Percentiles rank a stretch among this genome's conserved stretches.
Evolutionary conservation across 2,888 invertebrate genomes (phyloP).

Genomic region (Serripes groenlandicus): DNA sequence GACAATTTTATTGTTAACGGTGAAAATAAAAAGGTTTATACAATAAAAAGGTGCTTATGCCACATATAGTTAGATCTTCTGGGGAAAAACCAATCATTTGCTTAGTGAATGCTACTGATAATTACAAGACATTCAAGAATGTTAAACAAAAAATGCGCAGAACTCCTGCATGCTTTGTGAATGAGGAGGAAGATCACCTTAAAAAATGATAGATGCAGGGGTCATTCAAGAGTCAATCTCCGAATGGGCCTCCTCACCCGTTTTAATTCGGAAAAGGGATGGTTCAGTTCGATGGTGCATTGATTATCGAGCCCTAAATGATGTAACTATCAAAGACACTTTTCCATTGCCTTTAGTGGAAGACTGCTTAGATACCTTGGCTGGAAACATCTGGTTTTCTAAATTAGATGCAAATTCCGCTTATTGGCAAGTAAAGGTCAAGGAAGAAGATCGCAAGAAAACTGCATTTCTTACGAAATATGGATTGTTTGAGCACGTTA

Average conservation of each 20-base stretch:
- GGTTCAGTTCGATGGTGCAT: slow-evolving; percentile 53
- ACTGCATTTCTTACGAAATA: slow-evolving; percentile 33
- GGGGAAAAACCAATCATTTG: slow-evolving; percentile 13
- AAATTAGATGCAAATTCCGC: no score
- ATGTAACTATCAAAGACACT: no score
- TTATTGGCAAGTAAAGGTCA: no score
- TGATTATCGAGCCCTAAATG: no score
- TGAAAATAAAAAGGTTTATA: no score
- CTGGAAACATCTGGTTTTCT: slow-evolving; percentile 55
- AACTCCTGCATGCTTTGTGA: slow-evolving; percentile 53
- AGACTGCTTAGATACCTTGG: slow-evolving; percentile 55
- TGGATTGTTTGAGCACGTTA: slow-evolving; percentile 28
- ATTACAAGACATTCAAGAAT: slow-evolving; percentile 5
- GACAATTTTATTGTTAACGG: slow-evolving; percentile 34
- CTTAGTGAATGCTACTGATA: slow-evolving; percentile 28
- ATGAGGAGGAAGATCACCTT: slow-evolving; percentile 54
- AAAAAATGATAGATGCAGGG: slow-evolving; percentile 52
- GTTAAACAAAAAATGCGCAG: slow-evolving; percentile 58
- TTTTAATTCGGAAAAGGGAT: slow-evolving; percentile 58
- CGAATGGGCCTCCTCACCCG: slow-evolving; percentile 61
- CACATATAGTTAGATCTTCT: slow-evolving; percentile 14
- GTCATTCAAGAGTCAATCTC: slow-evolving; percentile 45
- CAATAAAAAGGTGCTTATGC: slow-evolving; percentile 20
- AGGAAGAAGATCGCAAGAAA: slow-evolving; percentile 43
- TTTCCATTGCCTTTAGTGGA: slow-evolving; percentile 58